Base-by-base conservation (phyloP, 2,113 vertebrate species). In the Nycticryphes semicollaris region DNA sequence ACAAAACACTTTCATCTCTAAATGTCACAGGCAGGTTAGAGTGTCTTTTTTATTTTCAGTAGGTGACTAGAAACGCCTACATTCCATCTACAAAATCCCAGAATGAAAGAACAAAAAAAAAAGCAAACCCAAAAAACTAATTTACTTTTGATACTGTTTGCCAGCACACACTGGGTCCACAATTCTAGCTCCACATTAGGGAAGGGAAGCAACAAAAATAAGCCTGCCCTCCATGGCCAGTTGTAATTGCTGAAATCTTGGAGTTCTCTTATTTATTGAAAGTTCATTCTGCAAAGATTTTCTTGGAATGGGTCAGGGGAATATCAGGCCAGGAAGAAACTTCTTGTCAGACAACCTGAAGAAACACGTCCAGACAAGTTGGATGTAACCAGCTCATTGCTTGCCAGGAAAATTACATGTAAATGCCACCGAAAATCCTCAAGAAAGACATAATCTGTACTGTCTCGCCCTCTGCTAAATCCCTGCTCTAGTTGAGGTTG, bases 301-400 rank as follows among this genome's bases (percentile, higher is more conserved):
- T 90, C 72, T 96, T 97, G 92, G 93, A 96, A 87, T 39, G 8
- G 37, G 23, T 39, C n/a, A 72, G 66, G 80, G 90, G 96, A 96
- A 95, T 56, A 90, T 35, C 68, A 91, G 56, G 90, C 95, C 90
- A 89, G 77, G 84, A 94, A 91, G 89, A 78, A 91, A 92, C 48
- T 81, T 78, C 73, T 90, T 89, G 80, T 94, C 64, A 64, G 77
- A 88, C 75, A 94, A 94, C 80, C 80, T 76, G 74, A 89, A 96
- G 91, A 94, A 95, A 95, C 66, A 73, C 3, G 24, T 57, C 53
- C 89, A 64, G 74, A 73, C 57, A 89, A 95, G 66, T 14, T 33
- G 94, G 54, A 89, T 31, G 57, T 87, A 87, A 94, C 64, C 25
- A 92, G 30, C 18, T 60, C 27, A 63, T 3, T 76, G 48, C 62